Conservation (phyloP, 2,888 invertebrate species). For the Cheilosia vulpina region DNA sequence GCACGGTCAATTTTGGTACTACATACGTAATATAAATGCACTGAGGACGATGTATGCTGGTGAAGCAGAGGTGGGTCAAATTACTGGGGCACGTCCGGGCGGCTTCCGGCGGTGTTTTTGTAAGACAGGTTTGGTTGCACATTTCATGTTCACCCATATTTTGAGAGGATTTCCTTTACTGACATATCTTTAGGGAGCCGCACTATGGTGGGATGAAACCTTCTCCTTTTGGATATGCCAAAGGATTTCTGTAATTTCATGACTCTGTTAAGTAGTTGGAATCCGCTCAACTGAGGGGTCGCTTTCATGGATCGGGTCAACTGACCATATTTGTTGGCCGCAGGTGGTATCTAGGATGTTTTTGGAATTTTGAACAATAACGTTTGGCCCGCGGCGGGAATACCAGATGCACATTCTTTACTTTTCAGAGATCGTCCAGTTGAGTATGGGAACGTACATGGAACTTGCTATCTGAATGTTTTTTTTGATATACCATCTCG, state of each 20-base stretch:
- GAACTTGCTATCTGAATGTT: no score
- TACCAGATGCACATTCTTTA: no score
- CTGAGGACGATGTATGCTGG: not conserved
- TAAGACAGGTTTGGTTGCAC: not conserved
- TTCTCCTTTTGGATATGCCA: conserved; percentile 6
- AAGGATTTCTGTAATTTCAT: conserved; percentile 6
- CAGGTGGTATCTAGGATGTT: not conserved
- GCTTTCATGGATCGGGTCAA: conserved; percentile 11
- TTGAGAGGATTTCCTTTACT: not conserved
- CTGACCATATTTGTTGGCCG: conserved; percentile 8
- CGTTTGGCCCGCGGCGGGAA: not conserved
- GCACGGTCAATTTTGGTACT: conserved; percentile 24
- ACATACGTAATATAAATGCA: not conserved
- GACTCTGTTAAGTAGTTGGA: not conserved
- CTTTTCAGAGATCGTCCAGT: no score
- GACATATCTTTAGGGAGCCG: not conserved
- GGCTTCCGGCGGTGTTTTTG: not conserved
- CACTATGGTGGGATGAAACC: not conserved
- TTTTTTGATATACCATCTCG: no score
- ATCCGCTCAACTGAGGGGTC: conserved; percentile 1
- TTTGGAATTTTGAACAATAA: not conserved
- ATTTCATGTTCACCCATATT: conserved; percentile 1
- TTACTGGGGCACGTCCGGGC: conserved; percentile 10
- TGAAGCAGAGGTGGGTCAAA: not conserved
- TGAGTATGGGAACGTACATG: no score